Base-by-base conservation (phyloP, 2,113 vertebrate genomes). In the Mastomys natalensis region DNA sequence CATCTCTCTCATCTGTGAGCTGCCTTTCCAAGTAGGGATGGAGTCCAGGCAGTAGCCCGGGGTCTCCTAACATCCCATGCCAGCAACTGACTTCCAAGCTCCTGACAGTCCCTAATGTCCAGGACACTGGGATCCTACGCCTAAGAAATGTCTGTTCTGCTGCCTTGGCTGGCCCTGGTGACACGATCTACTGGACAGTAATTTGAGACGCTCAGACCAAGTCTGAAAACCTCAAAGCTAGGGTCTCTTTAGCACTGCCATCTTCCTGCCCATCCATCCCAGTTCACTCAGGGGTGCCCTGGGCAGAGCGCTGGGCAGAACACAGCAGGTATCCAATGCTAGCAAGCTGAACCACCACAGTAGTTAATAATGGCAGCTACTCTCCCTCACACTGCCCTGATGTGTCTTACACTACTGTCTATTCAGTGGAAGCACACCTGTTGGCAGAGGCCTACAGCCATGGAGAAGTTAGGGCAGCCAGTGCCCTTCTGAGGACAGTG, bases 381-480 rank as follows among this genome's bases (percentile, higher is more conserved):
- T n/a, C 64, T 51, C 55, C 45, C 17, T 13, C 11, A 1, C 77
- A 21, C 24, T 1, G 29, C 45, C 62, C 53, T 29, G 12, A 0
- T 0, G 0, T 1, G 84, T 21, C 31, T 29, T 3, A 31, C 8
- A 40, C 55, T 11, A 5, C 0, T 0, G n/a, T 87, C 2, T 7
- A 0, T 4, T 21, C 2, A 16, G 37, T 2, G n/a, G 31, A 68
- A 48, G 22, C 0, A 0, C 21, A 19, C 40, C 11, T 0, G 34
- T 10, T 51, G 1, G 53, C 0, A 0, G 12, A 4, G 6, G 17
- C 62, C 34, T 9, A 17, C 4, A 31, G 24, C 72, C 24, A 17
- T 60, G 55, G 0, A 1, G 34, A 7, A 13, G 16, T 29, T 62
- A 12, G 62, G 4, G 26, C 2, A 3, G n/a, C 72, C 84, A 15